Base-by-base conservation (phyloP, 2,797 vertebrate genomes). In the Pangasius mekongensis region DNA sequence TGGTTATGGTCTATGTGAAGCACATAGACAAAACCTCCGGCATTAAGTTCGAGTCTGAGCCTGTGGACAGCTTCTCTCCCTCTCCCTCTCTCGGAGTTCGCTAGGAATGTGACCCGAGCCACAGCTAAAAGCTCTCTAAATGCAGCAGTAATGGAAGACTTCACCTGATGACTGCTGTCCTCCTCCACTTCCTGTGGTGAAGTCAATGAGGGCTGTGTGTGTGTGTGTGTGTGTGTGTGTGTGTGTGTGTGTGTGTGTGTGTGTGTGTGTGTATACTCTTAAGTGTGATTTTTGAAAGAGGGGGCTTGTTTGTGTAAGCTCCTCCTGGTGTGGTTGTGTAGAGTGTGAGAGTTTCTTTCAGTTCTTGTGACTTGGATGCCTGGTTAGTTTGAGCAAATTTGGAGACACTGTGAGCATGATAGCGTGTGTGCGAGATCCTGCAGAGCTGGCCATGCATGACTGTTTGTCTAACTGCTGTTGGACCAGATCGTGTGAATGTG, bases 51-150 rank as follows among this genome's bases (percentile, higher is more conserved):
- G 56, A 85, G 91, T 93, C 91, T 92, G 88, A 88, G 86, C 90
- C 87, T 90, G 90, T 77, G 82, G 86, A 84, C 62, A 90, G 86
- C 52, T 71, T 66, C 36, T 84, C 39, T 52, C 9, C 62, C 64
- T 89, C 86, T 91, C 92, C 92, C 91, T 69, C 24, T 93, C 88
- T 87, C 60, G 30, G 5, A 90, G 85, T 88, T 87, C 16, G 74
- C 18, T 62, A 78, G 90, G 84, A 90, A 91, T 90, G 89, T 91
- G 89, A 85, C 83, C 84, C 67, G 69, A 43, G 27, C 49, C 39
- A 3, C 27, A 9, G 78, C 60, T 86, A 83, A 90, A 91, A 83
- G 86, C 87, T 62, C 60, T 13, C 27, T 67, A 76, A 86, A 83
- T 69, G 83, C 64, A 39, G 54, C 20, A 54, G 85, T 89, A 87